phyloP scores from a whole-genome alignment of 2,888 invertebrate species.

The Eledone cirrhosa region DNA sequence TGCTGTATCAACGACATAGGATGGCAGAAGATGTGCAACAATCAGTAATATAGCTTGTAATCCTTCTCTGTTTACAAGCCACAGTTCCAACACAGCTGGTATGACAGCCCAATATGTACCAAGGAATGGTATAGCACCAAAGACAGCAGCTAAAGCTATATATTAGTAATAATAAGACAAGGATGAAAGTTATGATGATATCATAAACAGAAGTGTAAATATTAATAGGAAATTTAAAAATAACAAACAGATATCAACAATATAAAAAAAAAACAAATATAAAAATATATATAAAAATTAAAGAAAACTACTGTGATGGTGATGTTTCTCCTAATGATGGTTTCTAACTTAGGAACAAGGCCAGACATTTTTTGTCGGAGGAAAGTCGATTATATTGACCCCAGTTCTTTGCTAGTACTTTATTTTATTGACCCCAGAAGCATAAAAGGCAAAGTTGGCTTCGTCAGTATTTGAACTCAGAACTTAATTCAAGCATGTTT shows the following conservation, averaged over 20 bases:
- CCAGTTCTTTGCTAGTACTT: too few relatives aligned
- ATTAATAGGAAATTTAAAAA: neutral
- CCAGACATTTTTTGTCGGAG: too few relatives aligned
- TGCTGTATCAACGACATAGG: slow-evolving; percentile 90
- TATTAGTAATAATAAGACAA: slow-evolving; percentile 52
- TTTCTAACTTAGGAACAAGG: too few relatives aligned
- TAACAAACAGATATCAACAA: neutral
- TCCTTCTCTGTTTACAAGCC: slow-evolving; percentile 88
- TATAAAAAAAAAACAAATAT: too few relatives aligned
- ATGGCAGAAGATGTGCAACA: slow-evolving; percentile 86
- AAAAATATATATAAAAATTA: too few relatives aligned
- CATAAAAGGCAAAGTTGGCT: too few relatives aligned
- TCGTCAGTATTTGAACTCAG: too few relatives aligned
- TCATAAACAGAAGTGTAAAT: neutral
- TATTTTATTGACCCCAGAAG: too few relatives aligned
- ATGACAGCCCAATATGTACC: slow-evolving; percentile 95
- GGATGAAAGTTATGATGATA: neutral
- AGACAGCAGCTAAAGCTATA: slow-evolving; percentile 84
- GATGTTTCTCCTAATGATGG: too few relatives aligned
- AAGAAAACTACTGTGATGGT: too few relatives aligned
- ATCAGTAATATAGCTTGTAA: slow-evolving; percentile 83
- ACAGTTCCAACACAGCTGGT: slow-evolving; percentile 93
- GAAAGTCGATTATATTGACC: too few relatives aligned
- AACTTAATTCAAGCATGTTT: too few relatives aligned
- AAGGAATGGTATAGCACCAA: slow-evolving; percentile 95